Conservation (phyloP, 2,797 vertebrate species). For the Aratinga solstitialis region DNA sequence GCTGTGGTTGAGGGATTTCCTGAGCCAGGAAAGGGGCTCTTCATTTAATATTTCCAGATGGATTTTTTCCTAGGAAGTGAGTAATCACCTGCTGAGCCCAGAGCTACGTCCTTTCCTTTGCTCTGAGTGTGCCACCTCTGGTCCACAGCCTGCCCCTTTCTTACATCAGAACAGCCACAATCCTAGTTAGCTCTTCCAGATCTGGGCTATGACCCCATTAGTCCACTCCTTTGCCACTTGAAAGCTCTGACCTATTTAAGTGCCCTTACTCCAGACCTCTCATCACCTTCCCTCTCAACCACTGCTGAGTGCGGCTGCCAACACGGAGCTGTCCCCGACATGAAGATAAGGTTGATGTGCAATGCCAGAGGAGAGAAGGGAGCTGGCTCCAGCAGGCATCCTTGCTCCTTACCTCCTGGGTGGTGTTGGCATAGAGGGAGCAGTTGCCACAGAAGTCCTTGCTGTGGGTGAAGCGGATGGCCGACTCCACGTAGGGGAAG, state of each 20-base stretch:
- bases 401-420: constrained; percentile 46
- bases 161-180: not conserved
- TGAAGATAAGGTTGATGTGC: not conserved
- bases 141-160: not conserved
- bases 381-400: rapidly evolving
- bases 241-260: constrained; percentile 46
- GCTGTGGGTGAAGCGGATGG: constrained; percentile 81
- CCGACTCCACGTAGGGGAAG: constrained; percentile 84
- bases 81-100: not conserved
- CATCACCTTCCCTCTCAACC: not conserved
- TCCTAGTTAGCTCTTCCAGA: not conserved
- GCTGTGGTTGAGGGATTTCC: not conserved
- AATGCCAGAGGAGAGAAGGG: not conserved
- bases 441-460: constrained; percentile 86
- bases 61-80: not conserved
- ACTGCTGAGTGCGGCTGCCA: not conserved
- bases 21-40: not conserved
- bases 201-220: not conserved
- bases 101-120: not conserved
- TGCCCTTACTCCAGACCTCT: constrained; percentile 8
- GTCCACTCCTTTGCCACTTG: not conserved
- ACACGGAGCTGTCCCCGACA: rapidly evolving
- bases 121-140: not conserved
- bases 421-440: constrained; percentile 64
- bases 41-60: not conserved